Evolutionary conservation across 1,140 invertebrate species (phyloP), one percentile per base, ranked within the genome.

Genomic region (Teleogryllus occipitalis): DNA sequence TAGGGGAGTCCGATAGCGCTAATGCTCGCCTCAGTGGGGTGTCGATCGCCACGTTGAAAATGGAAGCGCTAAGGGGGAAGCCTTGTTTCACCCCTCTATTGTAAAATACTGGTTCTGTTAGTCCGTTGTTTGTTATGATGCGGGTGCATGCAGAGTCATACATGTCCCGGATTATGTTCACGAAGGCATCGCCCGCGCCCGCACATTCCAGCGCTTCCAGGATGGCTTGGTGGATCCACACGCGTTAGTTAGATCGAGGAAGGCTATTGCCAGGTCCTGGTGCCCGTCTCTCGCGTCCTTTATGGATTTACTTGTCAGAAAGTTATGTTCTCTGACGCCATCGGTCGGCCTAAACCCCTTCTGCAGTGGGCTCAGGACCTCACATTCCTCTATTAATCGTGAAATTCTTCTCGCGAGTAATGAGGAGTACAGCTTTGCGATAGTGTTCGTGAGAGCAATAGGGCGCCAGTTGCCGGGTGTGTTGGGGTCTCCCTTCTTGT

Each of bases 31-130:
- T n/a, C n/a, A n/a, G n/a, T n/a, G n/a, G n/a, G n/a, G n/a, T 82
- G 78, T 85, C 83, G 8, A 85, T 81, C 46, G 80, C 82, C 21
- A 86, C 74, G 75, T 85, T 82, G 81, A 85, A 86, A 15, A 85
- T 79, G 18, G 84, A 39, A 10, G 83, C 81, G 49, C 81, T 82
- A 2, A 85, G 75, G 8, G 82, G 82, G 75, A 82, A 83, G 6
- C 85, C 85, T 79, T 86, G 85, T 15, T 82, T 81, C 0, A 86
- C 83, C 14, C 84, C 82, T 0, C 83, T 8, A 7, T 75, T n/a
- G 12, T 85, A 75, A 10, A 39, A 12, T 47, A 85, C 82, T 1
- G 81, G 79, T 5, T 83, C 78, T 3, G 84, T 81, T 10, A 47
- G 65, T 8, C 79, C 81, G 0, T 77, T n/a, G 7, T 47, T 6